Evolutionary conservation across 2,888 invertebrate species (phyloP), one percentile per base, ranked within the genome.

Genomic region (Ochropleura plecta): DNA sequence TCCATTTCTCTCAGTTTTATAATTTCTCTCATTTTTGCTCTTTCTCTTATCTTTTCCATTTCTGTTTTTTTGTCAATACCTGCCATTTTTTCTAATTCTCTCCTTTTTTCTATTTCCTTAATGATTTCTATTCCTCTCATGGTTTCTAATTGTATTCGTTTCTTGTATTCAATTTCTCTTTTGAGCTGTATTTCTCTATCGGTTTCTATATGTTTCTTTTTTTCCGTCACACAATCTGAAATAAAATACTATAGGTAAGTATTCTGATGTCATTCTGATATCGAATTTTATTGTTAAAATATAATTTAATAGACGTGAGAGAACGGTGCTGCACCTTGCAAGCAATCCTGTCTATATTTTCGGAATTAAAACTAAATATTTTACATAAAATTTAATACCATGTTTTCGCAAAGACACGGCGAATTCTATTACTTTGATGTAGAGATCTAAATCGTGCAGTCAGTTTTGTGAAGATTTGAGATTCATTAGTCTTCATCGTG

Each of bases 111-210:
- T 48, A 53, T 76, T 48, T 79, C 49, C 5, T 20, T 40, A 7
- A 71, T 55, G 2, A 62, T 49, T 78, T 73, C 48, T 53, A 51
- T 80, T 60, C 64, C 59, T 40, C 73, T 55, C 18, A 63, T 18
- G 0, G 53, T 73, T 30, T 79, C 79, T n/a, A 62, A 40, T 62
- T 76, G 40, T 42, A 78, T 20, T 75, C 66, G 8, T 40, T 18
- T 53, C n/a, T 59, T 12, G 10, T 44, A 53, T n/a, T 30, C 20
- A 20, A 40, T n/a, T 64, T 57, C 57, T 64, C 16, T 49, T 14
- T 44, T n/a, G 9, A 18, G 16, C 40, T 65, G n/a, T 53, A 60
- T 40, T 46, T 44, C 46, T 65, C 5, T 60, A 8, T 16, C 5
- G 5, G 12, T 18, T 71, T 63, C 59, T 40, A 46, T n/a, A 44